Conservation (phyloP, 2,888 invertebrate genomes). For the Eutolmus rufibarbis region DNA sequence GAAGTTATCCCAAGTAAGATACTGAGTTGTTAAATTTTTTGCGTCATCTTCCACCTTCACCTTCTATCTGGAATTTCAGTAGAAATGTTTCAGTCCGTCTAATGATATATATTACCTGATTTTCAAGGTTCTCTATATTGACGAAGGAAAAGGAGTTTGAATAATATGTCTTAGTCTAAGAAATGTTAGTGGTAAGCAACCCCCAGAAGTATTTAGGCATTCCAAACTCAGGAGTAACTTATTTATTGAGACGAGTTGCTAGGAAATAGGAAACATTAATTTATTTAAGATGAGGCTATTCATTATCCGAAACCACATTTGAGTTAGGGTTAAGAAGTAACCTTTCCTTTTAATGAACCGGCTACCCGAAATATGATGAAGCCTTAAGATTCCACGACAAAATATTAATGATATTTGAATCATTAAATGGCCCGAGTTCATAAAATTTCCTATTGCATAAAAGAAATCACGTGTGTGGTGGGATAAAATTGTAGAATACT, state of each 20-base stretch:
- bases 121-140: background rate
- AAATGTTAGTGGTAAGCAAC: background rate
- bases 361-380: background rate
- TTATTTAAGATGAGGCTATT: background rate
- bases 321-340: background rate
- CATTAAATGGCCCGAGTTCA: background rate
- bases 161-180: background rate
- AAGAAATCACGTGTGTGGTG: background rate
- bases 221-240: background rate
- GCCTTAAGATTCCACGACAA: background rate
- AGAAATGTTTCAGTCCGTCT: background rate
- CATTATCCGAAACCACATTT: background rate
- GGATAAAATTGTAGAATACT: background rate
- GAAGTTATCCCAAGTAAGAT: background rate
- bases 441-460: no score
- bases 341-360: background rate
- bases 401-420: background rate
- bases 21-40: background rate
- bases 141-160: background rate
- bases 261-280: background rate
- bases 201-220: background rate
- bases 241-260: background rate
- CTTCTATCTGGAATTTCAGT: background rate
- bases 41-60: background rate
- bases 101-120: background rate